These are phyloP conservation scores for Danaus chrysippus DNA, from an alignment of 2,888 invertebrate species.

Conservation along the genomic window DNA sequence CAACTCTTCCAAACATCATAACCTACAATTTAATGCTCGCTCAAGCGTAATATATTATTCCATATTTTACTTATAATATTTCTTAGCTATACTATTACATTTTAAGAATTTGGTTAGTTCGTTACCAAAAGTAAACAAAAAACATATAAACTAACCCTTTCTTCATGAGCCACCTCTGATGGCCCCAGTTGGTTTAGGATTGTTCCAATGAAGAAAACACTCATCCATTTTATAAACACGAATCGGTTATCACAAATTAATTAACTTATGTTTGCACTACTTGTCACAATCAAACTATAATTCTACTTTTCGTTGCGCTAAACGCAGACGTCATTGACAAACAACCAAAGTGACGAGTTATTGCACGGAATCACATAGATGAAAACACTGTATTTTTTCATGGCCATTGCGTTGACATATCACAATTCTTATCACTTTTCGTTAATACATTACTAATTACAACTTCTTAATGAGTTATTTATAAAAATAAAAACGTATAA, in stretches of 20 bases:
- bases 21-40: conserved; percentile 46
- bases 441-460: conserved; percentile 69
- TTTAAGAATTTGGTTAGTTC: conserved; percentile 9
- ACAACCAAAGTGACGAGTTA: conserved; percentile 77
- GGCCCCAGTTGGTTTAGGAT: conserved; percentile 70
- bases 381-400: conserved; percentile 69
- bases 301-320: conserved; percentile 78
- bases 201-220: conserved; percentile 68
- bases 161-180: conserved; percentile 77
- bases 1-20: conserved; percentile 48
- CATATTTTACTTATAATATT: conserved; percentile 4
- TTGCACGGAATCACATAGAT: conserved; percentile 73
- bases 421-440: conserved; percentile 74
- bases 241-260: conserved; percentile 68
- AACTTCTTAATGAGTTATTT: conserved; percentile 65
- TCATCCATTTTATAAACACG: conserved; percentile 75
- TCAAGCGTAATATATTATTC: conserved; percentile 19
- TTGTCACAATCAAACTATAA: conserved; percentile 77
- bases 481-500: conserved; percentile 77
- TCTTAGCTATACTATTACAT: conserved; percentile 7
- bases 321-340: conserved; percentile 79
- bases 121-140: conserved; percentile 42
- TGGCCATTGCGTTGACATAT: conserved; percentile 67
- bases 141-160: conserved; percentile 77
- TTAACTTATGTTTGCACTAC: conserved; percentile 71